phyloP scores from a whole-genome alignment of 2,113 vertebrate species.

The Nanorana parkeri region DNA sequence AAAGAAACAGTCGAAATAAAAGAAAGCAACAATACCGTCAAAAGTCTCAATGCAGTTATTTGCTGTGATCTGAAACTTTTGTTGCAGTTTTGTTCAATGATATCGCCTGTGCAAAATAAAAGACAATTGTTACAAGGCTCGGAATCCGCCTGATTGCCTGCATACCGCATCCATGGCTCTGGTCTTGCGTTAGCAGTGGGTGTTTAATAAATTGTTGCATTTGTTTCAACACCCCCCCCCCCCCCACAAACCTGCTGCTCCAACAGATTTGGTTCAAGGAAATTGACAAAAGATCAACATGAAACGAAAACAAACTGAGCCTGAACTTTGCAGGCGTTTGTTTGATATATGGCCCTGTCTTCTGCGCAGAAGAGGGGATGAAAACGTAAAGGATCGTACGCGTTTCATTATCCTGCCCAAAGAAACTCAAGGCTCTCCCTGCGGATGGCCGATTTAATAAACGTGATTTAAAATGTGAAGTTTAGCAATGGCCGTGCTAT shows the following conservation, averaged over 20 bases:
- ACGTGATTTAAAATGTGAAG: constrained; percentile 43
- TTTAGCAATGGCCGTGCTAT: not conserved
- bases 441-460: constrained; percentile 23
- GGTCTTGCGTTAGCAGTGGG: not conserved
- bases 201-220: constrained; percentile 6
- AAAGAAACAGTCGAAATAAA: too few species aligned
- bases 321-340: not conserved
- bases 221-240: not conserved
- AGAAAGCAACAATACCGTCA: too few species aligned
- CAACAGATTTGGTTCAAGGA: constrained; percentile 14
- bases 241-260: not conserved
- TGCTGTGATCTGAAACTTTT: too few species aligned
- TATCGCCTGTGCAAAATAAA: too few species aligned
- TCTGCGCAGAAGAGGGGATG: not conserved
- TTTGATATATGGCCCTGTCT: not conserved
- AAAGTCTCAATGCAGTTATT: too few species aligned
- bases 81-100: too few species aligned
- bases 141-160: not conserved
- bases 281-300: not conserved
- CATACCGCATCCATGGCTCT: not conserved
- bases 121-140: too few species aligned
- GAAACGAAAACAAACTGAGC: not conserved
- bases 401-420: constrained; percentile 3
- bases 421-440: not conserved
- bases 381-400: not conserved